Evolutionary conservation across 2,797 vertebrate genomes (phyloP), one percentile per base, ranked within the genome.

Genomic region (Pangasius sanitwongsei): DNA sequence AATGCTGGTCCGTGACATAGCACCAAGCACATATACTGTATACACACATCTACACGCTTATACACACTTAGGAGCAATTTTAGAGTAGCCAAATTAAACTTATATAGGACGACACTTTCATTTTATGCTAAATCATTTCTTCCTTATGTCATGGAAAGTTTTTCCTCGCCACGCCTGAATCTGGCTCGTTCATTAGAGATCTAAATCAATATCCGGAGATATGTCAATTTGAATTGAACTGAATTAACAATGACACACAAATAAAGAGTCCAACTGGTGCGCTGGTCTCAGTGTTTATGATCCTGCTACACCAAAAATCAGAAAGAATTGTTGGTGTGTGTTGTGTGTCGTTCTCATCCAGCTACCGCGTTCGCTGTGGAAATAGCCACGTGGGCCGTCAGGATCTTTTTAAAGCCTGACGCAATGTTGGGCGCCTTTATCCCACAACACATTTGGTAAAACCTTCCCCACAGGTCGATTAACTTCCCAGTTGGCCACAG

Each of bases 331-430:
- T 23, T 1, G n/a, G 11, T 16, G 13, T 23, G 18, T 57, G n/a
- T 37, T 20, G 25, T 53, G n/a, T 12, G 9, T 16, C 0, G 7
- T 23, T 81, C 77, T 57, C 3, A 11, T 20, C 23, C 77, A 37
- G 78, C 78, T 81, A 31, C 75, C 7, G 31, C 8, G 48, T 18
- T 16, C 6, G 48, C 18, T 31, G 28, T 8, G 18, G 31, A 59
- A 78, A 57, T 4, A 78, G 50, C 7, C 50, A 7, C 9, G n/a
- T 55, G 77, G 50, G 50, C n/a, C 6, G 4, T 82, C 57, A 18
- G 59, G 44, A 84, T 31, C 83, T 67, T 84, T 77, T 65, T 20
- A 34, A 83, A 61, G 37, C 28, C 53, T 85, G 59, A 86, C 23
- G 61, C 48, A 57, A 69, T 6, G 15, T 53, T 48, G 50, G 6